phyloP scores from a whole-genome alignment of 2,888 invertebrate species.

The Tetramorium bicarinatum region DNA sequence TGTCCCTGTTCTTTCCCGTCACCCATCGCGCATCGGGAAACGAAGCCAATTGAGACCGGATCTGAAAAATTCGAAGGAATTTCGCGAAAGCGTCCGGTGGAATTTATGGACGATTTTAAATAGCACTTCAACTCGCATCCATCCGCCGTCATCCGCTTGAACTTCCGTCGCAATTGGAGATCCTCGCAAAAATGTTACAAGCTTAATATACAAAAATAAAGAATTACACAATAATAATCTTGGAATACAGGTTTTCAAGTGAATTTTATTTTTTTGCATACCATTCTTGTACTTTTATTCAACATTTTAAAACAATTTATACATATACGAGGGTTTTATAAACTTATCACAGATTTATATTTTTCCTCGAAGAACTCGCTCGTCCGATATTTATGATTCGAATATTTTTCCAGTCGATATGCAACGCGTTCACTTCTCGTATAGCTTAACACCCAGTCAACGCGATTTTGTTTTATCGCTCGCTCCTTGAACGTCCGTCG shows the following conservation, averaged over 20 bases:
- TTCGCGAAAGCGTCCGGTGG: constrained; percentile 8
- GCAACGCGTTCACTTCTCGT: constrained; percentile 16
- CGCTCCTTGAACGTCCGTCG: constrained; percentile 55
- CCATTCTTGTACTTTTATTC: background rate
- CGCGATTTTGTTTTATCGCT: constrained; percentile 54
- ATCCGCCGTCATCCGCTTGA: background rate
- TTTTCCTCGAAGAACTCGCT: background rate
- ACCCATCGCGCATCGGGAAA: constrained; percentile 8
- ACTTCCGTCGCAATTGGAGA: background rate
- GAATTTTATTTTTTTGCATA: background rate
- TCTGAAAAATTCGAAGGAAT: constrained; percentile 50
- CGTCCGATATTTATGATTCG: constrained; percentile 42
- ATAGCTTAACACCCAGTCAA: constrained; percentile 20
- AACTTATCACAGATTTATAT: background rate
- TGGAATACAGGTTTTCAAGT: background rate
- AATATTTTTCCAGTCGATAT: constrained; percentile 49
- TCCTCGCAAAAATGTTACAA: background rate
- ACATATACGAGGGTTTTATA: background rate
- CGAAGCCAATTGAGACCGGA: constrained; percentile 31
- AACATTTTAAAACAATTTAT: background rate
- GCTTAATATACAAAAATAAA: background rate
- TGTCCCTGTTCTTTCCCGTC: constrained; percentile 30
- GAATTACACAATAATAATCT: background rate
- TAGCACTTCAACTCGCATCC: constrained; percentile 18
- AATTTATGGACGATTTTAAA: constrained; percentile 39